These are phyloP conservation scores for Scrobipalpa costella DNA, from an alignment of 2,888 invertebrate species.

Conservation along the genomic window DNA sequence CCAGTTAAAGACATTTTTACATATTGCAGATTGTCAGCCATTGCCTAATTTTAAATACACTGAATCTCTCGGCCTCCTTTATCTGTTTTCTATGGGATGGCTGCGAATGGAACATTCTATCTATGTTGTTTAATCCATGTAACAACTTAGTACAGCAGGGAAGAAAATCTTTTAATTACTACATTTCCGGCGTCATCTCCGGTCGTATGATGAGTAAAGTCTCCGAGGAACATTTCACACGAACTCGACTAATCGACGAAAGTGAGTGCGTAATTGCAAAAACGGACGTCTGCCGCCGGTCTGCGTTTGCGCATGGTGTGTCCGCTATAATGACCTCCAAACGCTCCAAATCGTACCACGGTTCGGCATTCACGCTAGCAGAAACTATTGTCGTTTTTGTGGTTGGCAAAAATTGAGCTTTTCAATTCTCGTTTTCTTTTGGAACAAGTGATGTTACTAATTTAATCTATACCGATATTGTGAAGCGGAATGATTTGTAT, in stretches of 20 bases:
- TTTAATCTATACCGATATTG: not conserved
- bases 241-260: conserved; percentile 49
- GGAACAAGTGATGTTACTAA: not conserved
- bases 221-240: conserved; percentile 40
- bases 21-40: no score
- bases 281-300: conserved; percentile 47
- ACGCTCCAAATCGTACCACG: conserved; percentile 59
- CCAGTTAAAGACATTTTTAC: no score
- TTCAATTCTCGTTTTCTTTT: conserved; percentile 1
- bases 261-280: conserved; percentile 48
- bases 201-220: not conserved
- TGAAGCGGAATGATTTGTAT: no score
- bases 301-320: conserved; percentile 34
- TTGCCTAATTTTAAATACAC: no score
- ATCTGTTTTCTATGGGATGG: no score
- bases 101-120: no score
- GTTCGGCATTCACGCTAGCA: conserved; percentile 37
- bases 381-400: not conserved
- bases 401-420: not conserved
- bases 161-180: no score
- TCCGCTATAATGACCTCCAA: conserved; percentile 52
- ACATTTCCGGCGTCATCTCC: no score
- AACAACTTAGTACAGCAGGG: no score
- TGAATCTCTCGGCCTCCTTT: no score
- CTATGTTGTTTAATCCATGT: no score